Conservation (phyloP, 1,140 invertebrate genomes). For the Drosophila grimshawi region DNA sequence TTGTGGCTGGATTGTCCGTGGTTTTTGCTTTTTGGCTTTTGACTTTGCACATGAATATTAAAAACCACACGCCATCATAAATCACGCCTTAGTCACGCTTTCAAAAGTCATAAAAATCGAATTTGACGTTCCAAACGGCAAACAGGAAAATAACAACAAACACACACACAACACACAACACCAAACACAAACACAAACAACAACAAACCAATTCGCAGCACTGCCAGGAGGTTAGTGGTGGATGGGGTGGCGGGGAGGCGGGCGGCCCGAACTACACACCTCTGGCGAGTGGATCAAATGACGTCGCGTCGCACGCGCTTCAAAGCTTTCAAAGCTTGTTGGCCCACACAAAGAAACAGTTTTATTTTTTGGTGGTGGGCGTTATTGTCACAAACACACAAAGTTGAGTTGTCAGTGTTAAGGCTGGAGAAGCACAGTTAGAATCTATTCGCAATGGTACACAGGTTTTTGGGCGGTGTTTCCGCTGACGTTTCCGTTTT, state of each 20-base stretch:
- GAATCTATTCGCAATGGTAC: not conserved
- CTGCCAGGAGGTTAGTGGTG: not conserved
- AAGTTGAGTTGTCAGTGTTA: not conserved
- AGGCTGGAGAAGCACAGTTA: not conserved
- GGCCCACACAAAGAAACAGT: not conserved
- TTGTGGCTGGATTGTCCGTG: conserved; percentile 31
- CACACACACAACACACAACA: conserved; percentile 35
- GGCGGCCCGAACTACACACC: not conserved
- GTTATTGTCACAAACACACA: conserved; percentile 12
- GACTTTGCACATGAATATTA: conserved; percentile 81
- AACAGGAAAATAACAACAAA: conserved; percentile 37
- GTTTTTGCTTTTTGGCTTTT: conserved; percentile 58
- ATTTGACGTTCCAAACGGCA: conserved; percentile 72
- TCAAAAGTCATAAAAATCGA: conserved; percentile 84
- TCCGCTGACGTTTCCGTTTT: too few species aligned
- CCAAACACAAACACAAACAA: conserved; percentile 32
- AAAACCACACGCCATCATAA: conserved; percentile 84
- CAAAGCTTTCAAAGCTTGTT: conserved; percentile 38
- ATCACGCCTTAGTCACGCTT: conserved; percentile 84
- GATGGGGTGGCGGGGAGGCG: not conserved
- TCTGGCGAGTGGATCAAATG: conserved; percentile 34
- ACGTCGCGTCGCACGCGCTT: conserved; percentile 37
- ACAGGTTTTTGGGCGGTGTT: conserved; percentile 1
- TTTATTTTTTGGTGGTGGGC: conserved; percentile 8
- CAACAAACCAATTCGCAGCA: conserved; percentile 38